Base-by-base conservation (phyloP, 1,140 invertebrate species). In the Polyergus mexicanus region DNA sequence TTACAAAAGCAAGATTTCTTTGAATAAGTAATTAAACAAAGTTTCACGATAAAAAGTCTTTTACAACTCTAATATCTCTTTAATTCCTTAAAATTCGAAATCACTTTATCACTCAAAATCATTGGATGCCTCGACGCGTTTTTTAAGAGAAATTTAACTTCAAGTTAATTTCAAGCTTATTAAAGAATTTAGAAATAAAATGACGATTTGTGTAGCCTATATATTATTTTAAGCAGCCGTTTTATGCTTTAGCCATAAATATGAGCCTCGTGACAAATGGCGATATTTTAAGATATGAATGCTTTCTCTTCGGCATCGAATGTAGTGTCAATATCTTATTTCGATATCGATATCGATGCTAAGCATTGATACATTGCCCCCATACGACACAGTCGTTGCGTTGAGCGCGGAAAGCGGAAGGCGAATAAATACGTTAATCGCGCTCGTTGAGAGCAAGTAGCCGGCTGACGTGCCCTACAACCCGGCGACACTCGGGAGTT, bases 371-470 rank as follows among this genome's bases (percentile, higher is more conserved):
- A 81, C 10, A 25, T 41, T 13, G 32, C 32, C 13, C 19, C 22
- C 35, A 25, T 65, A 11, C 54, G 13, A 35, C 60, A 22, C 35
- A 56, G 16, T 44, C 44, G n/a, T 78, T 10, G 66, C 68, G n/a
- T 72, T 69, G 66, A 19, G 47, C 10, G 63, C 32, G 51, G 60
- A 84, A 74, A 76, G 62, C 62, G 74, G 41, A 66, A 80, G 62
- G 41, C 47, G 62, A 85, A 80, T 66, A 78, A 80, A 85, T 78
- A 85, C 74, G 84, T 78, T 85, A 85, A 85, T 78, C 62, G 74
- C 63, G 84, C 74, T 77, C 76, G 84, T 85, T 85, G 84, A 85
- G 76, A 85, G 76, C 84, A 85, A 85, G 84, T 85, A 85, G 62
- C 75, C 63, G 84, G 84, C 38, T 85, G 84, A 85, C 75, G 28